These are phyloP conservation scores for Centrocercus urophasianus DNA, from an alignment of 2,113 vertebrate species.

Conservation along the genomic window DNA sequence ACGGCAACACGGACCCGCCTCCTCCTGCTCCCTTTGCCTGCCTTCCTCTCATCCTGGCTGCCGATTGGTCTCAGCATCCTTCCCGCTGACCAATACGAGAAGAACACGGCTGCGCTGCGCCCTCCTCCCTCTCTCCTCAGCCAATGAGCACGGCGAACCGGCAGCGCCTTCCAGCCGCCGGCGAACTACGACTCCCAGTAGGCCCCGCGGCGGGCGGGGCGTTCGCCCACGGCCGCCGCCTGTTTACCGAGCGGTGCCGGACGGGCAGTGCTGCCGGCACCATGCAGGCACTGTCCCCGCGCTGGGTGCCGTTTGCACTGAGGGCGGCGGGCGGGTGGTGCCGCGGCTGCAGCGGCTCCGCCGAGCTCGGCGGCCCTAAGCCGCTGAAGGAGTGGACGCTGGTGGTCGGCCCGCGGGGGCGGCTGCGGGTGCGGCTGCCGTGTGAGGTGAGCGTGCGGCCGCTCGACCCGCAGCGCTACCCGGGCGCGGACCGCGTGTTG, in stretches of 20 bases:
- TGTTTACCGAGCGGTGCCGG: background rate
- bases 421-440: conserved; percentile 79
- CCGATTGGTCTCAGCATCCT: background rate
- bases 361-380: background rate
- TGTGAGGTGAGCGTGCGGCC: conserved; percentile 84
- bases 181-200: conserved; percentile 62
- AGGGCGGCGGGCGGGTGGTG: background rate
- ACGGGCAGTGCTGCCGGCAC: too few species aligned
- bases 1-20: background rate
- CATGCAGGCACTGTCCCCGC: conserved; percentile 1
- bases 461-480: conserved; percentile 83
- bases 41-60: background rate
- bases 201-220: background rate
- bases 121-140: background rate
- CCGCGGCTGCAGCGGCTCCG: background rate
- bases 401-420: conserved; percentile 82
- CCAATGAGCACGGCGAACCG: background rate
- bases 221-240: background rate
- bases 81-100: background rate
- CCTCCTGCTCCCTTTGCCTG: accelerated
- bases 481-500: conserved; percentile 81
- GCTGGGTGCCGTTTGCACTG: background rate
- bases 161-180: background rate
- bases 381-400: conserved; percentile 81
- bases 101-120: accelerated